These are phyloP conservation scores for Miniopterus natalensis DNA, from an alignment of 2,113 vertebrate species.

Conservation along the genomic window DNA sequence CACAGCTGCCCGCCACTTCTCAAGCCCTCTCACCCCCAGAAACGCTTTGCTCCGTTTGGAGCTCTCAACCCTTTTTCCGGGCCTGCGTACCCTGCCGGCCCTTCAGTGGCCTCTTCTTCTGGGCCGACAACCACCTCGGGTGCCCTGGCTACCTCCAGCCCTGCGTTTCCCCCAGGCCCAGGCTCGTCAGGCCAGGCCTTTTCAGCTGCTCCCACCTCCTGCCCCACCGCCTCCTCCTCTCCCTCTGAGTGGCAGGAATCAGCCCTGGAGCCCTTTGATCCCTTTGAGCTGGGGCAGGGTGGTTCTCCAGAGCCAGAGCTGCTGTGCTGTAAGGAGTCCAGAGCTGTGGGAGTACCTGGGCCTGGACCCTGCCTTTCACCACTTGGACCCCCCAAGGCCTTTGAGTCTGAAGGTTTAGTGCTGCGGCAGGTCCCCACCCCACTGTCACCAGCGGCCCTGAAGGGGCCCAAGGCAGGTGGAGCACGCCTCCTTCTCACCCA, in stretches of 20 bases:
- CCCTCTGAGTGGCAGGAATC: slow-evolving; percentile 88
- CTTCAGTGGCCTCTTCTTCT: slow-evolving; percentile 66
- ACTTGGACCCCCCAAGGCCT: slow-evolving; percentile 83
- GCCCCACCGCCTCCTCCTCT: slow-evolving; percentile 82
- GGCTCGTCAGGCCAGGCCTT: slow-evolving; percentile 74
- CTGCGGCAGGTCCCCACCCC: slow-evolving; percentile 83
- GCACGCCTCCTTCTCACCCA: slow-evolving; percentile 87
- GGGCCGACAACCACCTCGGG: slow-evolving; percentile 75
- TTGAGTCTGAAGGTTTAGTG: slow-evolving; percentile 86
- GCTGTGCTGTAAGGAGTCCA: slow-evolving; percentile 76
- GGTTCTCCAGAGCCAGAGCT: slow-evolving; percentile 85
- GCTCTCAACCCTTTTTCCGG: slow-evolving; percentile 95
- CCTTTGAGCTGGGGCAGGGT: slow-evolving; percentile 82
- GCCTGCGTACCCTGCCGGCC: slow-evolving; percentile 83
- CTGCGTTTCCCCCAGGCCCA: slow-evolving; percentile 79
- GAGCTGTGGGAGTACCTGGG: slow-evolving; percentile 71
- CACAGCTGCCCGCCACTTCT: slow-evolving; percentile 90
- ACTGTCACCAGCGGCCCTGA: slow-evolving; percentile 88
- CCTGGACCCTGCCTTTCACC: slow-evolving; percentile 80
- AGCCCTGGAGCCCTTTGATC: slow-evolving; percentile 80
- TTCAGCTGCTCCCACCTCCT: slow-evolving; percentile 83
- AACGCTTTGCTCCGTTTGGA: slow-evolving; percentile 95
- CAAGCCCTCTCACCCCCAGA: slow-evolving; percentile 91
- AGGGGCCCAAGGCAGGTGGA: slow-evolving; percentile 88
- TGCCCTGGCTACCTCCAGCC: slow-evolving; percentile 85